phyloP scores from a whole-genome alignment of 64 coral and sea anemone species.

The Montipora foliosa region DNA sequence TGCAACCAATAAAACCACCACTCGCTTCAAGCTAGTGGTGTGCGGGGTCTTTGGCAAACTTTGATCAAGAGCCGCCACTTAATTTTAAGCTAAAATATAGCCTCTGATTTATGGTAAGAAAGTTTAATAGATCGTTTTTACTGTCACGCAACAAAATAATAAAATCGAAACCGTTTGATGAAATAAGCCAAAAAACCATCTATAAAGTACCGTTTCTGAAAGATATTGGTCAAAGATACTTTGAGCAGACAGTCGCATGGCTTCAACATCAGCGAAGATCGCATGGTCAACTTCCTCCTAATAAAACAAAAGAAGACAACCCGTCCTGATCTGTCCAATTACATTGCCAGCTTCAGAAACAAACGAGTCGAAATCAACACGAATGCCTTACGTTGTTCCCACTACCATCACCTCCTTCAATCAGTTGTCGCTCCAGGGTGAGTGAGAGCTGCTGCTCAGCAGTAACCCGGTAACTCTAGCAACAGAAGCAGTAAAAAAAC shows the following conservation, averaged over 20 bases:
- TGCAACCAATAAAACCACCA: no score
- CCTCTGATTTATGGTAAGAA: no score
- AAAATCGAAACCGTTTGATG: background rate
- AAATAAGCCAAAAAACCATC: background rate
- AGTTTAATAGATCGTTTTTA: no score
- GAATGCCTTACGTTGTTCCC: background rate
- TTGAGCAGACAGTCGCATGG: slow-evolving; percentile 59
- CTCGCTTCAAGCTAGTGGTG: no score
- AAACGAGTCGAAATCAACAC: no score
- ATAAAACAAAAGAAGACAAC: background rate
- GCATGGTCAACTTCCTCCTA: background rate
- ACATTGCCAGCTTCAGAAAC: background rate
- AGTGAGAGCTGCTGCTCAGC: slow-evolving; percentile 97
- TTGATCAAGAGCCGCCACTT: no score
- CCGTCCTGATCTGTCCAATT: background rate
- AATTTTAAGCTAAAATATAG: no score
- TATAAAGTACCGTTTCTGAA: slow-evolving; percentile 50
- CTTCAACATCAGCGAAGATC: slow-evolving; percentile 26
- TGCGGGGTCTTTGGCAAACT: no score
- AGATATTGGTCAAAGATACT: slow-evolving; percentile 89
- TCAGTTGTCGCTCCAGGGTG: slow-evolving; percentile 73
- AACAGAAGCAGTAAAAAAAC: background rate
- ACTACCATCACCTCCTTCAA: slow-evolving; percentile 5
- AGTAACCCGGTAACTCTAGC: slow-evolving; percentile 92
- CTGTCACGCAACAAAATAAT: no score